These are phyloP conservation scores for Polydrusus tereticollis DNA, from an alignment of 2,888 invertebrate genomes.

Conservation along the genomic window DNA sequence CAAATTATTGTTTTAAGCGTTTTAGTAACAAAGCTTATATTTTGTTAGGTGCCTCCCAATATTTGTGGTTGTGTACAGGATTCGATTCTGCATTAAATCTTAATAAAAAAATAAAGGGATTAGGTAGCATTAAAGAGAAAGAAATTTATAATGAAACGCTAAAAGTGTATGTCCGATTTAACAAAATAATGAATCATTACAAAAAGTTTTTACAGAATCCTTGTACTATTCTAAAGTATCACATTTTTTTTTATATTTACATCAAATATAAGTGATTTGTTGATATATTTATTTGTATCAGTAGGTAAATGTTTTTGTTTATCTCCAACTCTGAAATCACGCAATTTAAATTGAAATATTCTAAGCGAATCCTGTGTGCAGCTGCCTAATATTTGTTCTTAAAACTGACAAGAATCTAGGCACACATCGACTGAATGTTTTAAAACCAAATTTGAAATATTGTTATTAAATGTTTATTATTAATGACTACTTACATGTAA, in stretches of 20 bases:
- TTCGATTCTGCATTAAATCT: not conserved
- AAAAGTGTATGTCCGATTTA: too few species aligned
- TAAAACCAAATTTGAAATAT: slow-evolving; percentile 46
- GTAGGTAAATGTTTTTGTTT: not conserved
- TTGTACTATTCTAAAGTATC: too few species aligned
- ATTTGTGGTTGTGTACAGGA: slow-evolving; percentile 6
- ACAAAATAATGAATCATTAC: too few species aligned
- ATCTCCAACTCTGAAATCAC: too few species aligned
- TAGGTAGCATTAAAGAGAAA: too few species aligned
- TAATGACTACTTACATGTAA: slow-evolving; percentile 32
- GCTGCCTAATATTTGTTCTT: slow-evolving; percentile 1
- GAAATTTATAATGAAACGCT: too few species aligned
- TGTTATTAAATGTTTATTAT: slow-evolving; percentile 37
- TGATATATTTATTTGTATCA: too few species aligned
- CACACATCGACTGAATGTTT: slow-evolving; percentile 44
- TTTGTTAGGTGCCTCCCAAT: slow-evolving; percentile 9
- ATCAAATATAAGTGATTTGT: too few species aligned
- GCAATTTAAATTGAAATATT: too few species aligned
- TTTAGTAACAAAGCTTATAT: slow-evolving; percentile 20
- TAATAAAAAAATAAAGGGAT: not conserved
- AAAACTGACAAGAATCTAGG: slow-evolving; percentile 16
- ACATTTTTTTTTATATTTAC: too few species aligned
- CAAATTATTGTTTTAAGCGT: not conserved
- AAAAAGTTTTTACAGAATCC: too few species aligned
- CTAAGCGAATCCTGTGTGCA: not conserved